phyloP scores from a whole-genome alignment of 2,888 invertebrate species.

The Apotomis capreana region DNA sequence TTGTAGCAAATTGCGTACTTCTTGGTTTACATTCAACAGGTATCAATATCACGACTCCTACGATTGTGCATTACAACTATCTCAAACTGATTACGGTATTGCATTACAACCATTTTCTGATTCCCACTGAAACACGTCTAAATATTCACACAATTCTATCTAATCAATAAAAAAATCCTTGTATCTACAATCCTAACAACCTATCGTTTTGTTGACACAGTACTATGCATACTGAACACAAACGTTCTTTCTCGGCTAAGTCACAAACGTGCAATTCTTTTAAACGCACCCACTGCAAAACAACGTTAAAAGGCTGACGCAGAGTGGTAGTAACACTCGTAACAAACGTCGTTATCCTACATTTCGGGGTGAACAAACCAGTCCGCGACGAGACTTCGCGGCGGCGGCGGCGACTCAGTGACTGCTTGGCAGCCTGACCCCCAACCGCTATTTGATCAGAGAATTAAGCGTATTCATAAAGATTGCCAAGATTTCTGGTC shows the following conservation, averaged over 20 bases:
- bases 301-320: constrained; percentile 62
- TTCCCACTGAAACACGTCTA: too few species aligned
- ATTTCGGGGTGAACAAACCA: constrained; percentile 77
- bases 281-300: constrained; percentile 65
- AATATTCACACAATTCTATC: too few species aligned
- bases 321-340: constrained; percentile 71
- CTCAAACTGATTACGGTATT: background rate
- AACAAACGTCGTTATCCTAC: constrained; percentile 77
- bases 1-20: constrained; percentile 55
- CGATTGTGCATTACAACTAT: background rate
- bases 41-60: constrained; percentile 44
- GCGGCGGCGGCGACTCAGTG: constrained; percentile 58
- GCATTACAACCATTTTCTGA: too few species aligned
- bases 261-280: constrained; percentile 64
- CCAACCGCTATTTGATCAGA: constrained; percentile 62
- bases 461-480: constrained; percentile 40
- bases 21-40: constrained; percentile 59
- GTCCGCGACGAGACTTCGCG: constrained; percentile 60
- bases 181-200: constrained; percentile 9
- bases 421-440: constrained; percentile 44
- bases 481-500: constrained; percentile 37
- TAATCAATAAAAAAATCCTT: background rate
- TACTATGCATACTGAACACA: background rate
- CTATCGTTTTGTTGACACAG: background rate
- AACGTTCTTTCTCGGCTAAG: constrained; percentile 45